Conservation (phyloP, 2,797 vertebrate genomes). For the Sebastes melanostomus region DNA sequence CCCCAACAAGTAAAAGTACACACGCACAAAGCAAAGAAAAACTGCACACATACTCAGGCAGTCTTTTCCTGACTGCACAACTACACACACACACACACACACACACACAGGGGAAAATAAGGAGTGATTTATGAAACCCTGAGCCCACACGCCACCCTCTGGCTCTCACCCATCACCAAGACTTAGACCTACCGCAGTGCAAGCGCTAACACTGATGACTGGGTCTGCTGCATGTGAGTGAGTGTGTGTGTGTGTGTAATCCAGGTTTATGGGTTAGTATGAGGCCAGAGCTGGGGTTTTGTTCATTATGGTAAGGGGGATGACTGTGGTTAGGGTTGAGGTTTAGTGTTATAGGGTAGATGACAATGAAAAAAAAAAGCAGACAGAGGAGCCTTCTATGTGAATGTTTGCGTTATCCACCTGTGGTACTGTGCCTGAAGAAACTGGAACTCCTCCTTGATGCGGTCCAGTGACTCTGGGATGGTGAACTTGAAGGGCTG, state of each 20-base stretch:
- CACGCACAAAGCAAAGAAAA: constrained; percentile 13
- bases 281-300: constrained; percentile 66
- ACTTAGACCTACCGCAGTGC: constrained; percentile 73
- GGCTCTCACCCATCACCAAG: constrained; percentile 79
- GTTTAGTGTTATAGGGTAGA: constrained; percentile 44
- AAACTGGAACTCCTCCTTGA: constrained; percentile 97
- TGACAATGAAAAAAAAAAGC: constrained; percentile 47
- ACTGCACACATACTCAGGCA: constrained; percentile 17
- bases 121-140: constrained; percentile 77
- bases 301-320: constrained; percentile 58
- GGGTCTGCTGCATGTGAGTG: constrained; percentile 46
- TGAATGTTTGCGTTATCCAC: constrained; percentile 69
- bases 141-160: constrained; percentile 86
- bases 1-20: constrained; percentile 15
- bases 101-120: constrained; percentile 54
- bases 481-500: constrained; percentile 98
- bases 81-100: neutral
- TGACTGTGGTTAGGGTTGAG: constrained; percentile 68
- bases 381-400: constrained; percentile 1
- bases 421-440: constrained; percentile 97
- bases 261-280: constrained; percentile 70
- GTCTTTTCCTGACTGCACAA: constrained; percentile 18
- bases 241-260: constrained; percentile 56
- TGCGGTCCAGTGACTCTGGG: constrained; percentile 94
- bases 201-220: constrained; percentile 47